A percentile compares a stretch with the other conserved stretches of the same genome.
Conservation (phyloP, 2,888 invertebrate species). For the Coenonympha glycerion region DNA sequence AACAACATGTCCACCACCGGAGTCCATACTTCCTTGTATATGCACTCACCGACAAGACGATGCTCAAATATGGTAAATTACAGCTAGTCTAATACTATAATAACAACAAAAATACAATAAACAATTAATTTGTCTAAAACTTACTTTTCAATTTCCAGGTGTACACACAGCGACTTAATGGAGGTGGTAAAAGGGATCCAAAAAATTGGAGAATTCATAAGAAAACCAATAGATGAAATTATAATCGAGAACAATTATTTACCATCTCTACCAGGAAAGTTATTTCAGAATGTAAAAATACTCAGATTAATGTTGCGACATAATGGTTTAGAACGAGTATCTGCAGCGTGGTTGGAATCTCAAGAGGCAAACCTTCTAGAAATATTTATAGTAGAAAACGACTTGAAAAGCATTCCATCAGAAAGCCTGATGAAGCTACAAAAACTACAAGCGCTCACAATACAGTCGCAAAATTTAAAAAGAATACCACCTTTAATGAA, state of each 20-base stretch:
- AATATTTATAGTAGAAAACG: conserved; percentile 89
- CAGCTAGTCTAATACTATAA: background rate
- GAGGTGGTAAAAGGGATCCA: conserved; percentile 84
- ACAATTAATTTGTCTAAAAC: background rate
- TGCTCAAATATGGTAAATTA: conserved; percentile 86
- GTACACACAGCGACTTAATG: conserved; percentile 91
- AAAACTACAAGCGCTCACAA: conserved; percentile 87
- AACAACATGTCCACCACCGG: conserved; percentile 82
- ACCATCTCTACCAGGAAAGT: conserved; percentile 88
- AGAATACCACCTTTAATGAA: conserved; percentile 84
- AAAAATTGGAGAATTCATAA: conserved; percentile 79
- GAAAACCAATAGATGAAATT: conserved; percentile 86
- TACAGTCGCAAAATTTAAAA: conserved; percentile 85
- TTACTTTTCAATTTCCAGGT: conserved; percentile 72
- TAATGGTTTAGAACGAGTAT: conserved; percentile 87
- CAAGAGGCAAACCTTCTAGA: conserved; percentile 86
- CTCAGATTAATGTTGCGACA: conserved; percentile 87
- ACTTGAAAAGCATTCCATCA: conserved; percentile 84
- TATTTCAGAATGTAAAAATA: conserved; percentile 85
- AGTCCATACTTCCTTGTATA: conserved; percentile 86
- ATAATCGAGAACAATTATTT: conserved; percentile 91
- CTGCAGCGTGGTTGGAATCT: conserved; percentile 87
- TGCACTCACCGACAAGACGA: conserved; percentile 86
- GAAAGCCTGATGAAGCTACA: conserved; percentile 85
- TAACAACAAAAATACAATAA: background rate